Evolutionary conservation across 2,888 invertebrate genomes (phyloP).

Genomic region (Caenorhabditis sp.): DNA sequence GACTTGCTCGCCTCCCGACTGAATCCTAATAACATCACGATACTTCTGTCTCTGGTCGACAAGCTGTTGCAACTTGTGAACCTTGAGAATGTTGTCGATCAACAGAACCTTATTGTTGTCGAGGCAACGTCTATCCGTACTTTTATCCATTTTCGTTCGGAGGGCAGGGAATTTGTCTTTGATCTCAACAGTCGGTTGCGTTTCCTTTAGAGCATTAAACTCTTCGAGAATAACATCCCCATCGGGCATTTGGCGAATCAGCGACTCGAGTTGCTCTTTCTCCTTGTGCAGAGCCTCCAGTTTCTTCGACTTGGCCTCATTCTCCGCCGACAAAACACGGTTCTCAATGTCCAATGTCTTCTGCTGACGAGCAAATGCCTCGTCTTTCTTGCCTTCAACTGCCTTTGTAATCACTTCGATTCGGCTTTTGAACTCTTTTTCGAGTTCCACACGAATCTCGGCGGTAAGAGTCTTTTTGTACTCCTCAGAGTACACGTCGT

Average conservation of each 20-base stretch:
- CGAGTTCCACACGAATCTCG: conserved; percentile 60
- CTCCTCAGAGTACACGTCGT: conserved; percentile 58
- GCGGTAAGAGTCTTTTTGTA: conserved; percentile 49
- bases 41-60: conserved; percentile 4
- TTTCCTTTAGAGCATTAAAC: conserved; percentile 36
- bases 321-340: conserved; percentile 52
- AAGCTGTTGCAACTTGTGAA: conserved; percentile 27
- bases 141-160: conserved; percentile 25
- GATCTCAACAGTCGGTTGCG: conserved; percentile 17
- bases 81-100: conserved; percentile 31
- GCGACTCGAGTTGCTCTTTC: conserved; percentile 11
- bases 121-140: conserved; percentile 5
- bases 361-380: conserved; percentile 63
- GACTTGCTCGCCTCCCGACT: conserved; percentile 12
- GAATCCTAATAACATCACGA: conserved; percentile 1
- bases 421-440: conserved; percentile 68
- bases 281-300: conserved; percentile 17
- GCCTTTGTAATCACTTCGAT: conserved; percentile 71
- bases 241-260: conserved; percentile 35
- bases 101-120: conserved; percentile 23
- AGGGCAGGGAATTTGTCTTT: conserved; percentile 34
- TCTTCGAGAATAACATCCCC: conserved; percentile 26
- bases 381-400: conserved; percentile 71
- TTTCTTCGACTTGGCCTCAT: conserved; percentile 54
- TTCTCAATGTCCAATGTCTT: conserved; percentile 70